Evolutionary conservation across 2,797 vertebrate genomes (phyloP), one percentile per base, ranked within the genome.

Genomic region (Synaphobranchus kaupii): DNA sequence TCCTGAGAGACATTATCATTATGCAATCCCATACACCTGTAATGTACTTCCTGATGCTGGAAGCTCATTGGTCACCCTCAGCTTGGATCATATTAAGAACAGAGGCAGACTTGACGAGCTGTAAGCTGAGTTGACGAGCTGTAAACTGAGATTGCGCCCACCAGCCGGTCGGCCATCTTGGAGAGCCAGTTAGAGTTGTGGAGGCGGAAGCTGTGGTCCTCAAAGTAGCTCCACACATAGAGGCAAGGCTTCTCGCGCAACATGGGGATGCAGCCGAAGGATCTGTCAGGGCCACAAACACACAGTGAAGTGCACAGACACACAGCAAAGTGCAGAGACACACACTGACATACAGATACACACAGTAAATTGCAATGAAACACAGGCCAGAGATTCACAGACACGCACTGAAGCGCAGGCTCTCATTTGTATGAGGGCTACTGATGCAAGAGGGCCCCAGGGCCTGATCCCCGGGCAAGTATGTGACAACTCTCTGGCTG

Each of bases 201-300:
- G 63, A 98, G 94, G 68, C 97, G 96, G 94, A 98, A 98, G n/a
- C 94, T 93, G 88, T 99, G 97, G 91, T 99, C 97, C 90, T 99
- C 97, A 94, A 97, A 98, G 92, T 94, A 94, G 93, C 95, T 97
- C 98, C 98, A 97, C 54, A 99, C 89, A 0, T 92, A 95, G 71
- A 97, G 85, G 0, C 98, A 99, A 0, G 97, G 98, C 85, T 98
- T 99, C 60, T 92, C 93, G 87, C 84, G 1, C 90, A 93, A 0
- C 76, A 98, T 94, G 9, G 96, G 95, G 90, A 99, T 91, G 92
- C 96, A 99, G 89, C 95, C 93, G 91, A 96, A 99, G 0, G 97
- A 98, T 90, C 98, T 99, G 85, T 85, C 28, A 88, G 54, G 68
- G 73, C 28, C 3, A 31, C 48, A 85, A 82, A 89, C 22, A 17